Base-by-base conservation (phyloP, 2,888 invertebrate species). In the Portevinia maculata region DNA sequence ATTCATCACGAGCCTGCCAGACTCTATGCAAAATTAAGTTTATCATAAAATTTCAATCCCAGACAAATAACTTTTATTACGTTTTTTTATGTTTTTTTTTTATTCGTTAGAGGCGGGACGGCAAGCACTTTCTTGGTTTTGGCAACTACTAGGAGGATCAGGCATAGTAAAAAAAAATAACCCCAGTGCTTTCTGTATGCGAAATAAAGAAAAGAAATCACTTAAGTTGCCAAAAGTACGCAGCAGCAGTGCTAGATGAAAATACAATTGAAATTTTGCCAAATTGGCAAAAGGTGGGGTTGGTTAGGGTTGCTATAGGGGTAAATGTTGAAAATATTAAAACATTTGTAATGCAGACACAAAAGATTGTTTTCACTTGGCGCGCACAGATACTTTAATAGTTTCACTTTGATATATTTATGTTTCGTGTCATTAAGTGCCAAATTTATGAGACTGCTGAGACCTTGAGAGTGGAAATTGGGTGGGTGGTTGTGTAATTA, bases 21-120 rank as follows among this genome's bases (percentile, higher is more conserved):
- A 78, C 78, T 71, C 62, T 83, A 83, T 83, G 78, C 83, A 78
- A 83, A 83, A 78, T 83, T 83, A 67, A 78, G 71, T 83, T 83
- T 78, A 78, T 73, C 76, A 83, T 78, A 78, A 78, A 83, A 78
- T 71, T 73, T 83, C 83, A 83, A 83, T 83, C 62, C 59, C 67
- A 83, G 83, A 78, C 78, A 69, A 73, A 83, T 83, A 76, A 78
- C 44, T 71, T 78, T 78, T 83, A 78, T 67, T 75, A 37, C n/a
- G 17, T 15, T 21, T n/a, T 41, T 34, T 32, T 32, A 7, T 41
- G 32, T 9, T 37, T 67, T 48, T 64, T 28, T 19, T 41, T 13
- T 19, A 8, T 19, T 8, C 50, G 28, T 41, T 7, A 37, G 34
- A 13, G 9, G 9, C 48, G 19, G 17, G 37, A 6, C 55, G n/a